Evolutionary conservation across 1,140 invertebrate species (phyloP).

Genomic region (Harpegnathos saltator): DNA sequence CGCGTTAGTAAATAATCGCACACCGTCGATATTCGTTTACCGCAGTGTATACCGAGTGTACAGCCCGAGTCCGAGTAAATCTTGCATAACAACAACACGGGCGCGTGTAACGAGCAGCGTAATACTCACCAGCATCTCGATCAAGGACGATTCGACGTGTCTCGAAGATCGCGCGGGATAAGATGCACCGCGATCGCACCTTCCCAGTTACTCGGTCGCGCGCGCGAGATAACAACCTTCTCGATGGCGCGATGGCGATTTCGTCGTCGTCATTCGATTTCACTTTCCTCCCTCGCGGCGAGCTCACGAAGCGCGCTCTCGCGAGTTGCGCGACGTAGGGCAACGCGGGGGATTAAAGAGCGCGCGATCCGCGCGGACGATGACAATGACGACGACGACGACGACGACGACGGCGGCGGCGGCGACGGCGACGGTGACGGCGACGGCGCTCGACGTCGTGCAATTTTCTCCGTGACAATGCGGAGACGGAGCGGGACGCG

Average conservation of each 20-base stretch:
- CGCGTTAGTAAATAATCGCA: too few species aligned
- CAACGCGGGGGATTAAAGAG: constrained; percentile 8
- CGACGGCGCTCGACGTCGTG: neutral
- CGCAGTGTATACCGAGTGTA: too few species aligned
- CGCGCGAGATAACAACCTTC: constrained; percentile 18
- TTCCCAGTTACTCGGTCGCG: constrained; percentile 32
- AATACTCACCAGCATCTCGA: constrained; percentile 71
- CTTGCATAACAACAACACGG: constrained; percentile 36
- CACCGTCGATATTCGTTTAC: too few species aligned
- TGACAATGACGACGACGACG: neutral
- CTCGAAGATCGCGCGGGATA: constrained; percentile 44
- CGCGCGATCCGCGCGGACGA: constrained; percentile 21
- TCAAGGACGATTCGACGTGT: constrained; percentile 52
- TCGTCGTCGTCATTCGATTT: constrained; percentile 45
- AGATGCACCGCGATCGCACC: constrained; percentile 45
- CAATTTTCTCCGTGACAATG: constrained; percentile 27
- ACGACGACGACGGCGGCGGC: neutral
- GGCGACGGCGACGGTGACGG: neutral
- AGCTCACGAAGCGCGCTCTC: constrained; percentile 16
- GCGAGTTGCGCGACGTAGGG: constrained; percentile 24
- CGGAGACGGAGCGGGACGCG: neutral
- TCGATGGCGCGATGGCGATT: constrained; percentile 28
- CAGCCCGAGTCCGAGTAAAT: neutral
- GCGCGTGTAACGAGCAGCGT: constrained; percentile 14
- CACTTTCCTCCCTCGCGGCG: constrained; percentile 44